Evolutionary conservation across 2,888 invertebrate species (phyloP).

Genomic region (Cantharis rufa): DNA sequence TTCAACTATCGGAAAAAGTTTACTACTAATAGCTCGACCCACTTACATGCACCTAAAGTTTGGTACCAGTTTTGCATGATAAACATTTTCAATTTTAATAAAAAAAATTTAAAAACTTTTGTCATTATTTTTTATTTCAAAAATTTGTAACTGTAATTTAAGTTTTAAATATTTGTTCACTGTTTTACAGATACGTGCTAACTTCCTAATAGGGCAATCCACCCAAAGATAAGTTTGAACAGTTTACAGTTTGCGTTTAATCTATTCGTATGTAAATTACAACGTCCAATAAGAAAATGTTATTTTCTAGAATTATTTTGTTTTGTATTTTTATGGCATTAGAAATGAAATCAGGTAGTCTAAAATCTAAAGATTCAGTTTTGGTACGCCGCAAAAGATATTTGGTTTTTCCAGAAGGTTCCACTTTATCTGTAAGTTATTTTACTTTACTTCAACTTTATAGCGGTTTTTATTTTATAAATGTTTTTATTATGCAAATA

Average conservation of each 20-base stretch:
- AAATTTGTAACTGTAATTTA: not conserved
- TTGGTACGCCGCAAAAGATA: conserved; percentile 66
- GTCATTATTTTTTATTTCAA: not conserved
- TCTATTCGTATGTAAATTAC: not conserved
- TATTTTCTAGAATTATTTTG: conserved; percentile 3
- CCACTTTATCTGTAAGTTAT: conserved; percentile 68
- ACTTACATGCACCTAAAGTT: not conserved
- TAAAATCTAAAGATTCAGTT: conserved; percentile 42
- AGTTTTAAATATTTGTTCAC: not conserved
- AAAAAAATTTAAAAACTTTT: not conserved
- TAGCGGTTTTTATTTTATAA: conserved; percentile 6
- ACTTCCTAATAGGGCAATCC: not conserved
- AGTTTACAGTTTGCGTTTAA: not conserved
- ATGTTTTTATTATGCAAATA: conserved; percentile 7
- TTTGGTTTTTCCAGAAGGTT: conserved; percentile 72
- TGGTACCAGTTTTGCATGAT: not conserved
- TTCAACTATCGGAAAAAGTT: not conserved
- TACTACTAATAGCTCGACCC: not conserved
- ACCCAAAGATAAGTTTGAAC: not conserved
- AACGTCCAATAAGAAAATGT: not conserved
- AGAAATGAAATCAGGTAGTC: conserved; percentile 21
- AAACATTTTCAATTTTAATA: not conserved
- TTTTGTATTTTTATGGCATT: conserved; percentile 7
- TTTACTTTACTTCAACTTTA: conserved; percentile 18
- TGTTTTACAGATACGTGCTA: not conserved